Evolutionary conservation across 1,140 invertebrate species (phyloP).

Genomic region (Megalopta genalis): DNA sequence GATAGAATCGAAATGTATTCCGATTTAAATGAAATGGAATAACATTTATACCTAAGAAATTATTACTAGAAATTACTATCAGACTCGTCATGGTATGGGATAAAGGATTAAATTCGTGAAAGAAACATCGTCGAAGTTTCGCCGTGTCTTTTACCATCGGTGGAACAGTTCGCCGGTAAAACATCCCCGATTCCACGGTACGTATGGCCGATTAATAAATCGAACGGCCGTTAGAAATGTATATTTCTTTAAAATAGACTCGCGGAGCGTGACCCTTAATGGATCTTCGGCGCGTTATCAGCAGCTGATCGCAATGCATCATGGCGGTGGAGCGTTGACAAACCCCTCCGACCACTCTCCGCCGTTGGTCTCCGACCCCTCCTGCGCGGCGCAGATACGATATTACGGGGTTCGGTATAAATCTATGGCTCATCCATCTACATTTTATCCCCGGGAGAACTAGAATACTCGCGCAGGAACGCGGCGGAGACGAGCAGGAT

Average conservation of each 20-base stretch:
- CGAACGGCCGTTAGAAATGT: neutral
- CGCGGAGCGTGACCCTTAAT: conserved; percentile 70
- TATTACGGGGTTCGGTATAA: conserved; percentile 76
- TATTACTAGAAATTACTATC: too few species aligned
- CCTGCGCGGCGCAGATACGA: conserved; percentile 65
- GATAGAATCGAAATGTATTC: too few species aligned
- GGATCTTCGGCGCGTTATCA: conserved; percentile 73
- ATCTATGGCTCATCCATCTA: conserved; percentile 77
- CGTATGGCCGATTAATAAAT: neutral
- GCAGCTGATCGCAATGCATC: conserved; percentile 76
- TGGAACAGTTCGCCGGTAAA: neutral
- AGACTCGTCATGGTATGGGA: too few species aligned
- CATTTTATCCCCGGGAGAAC: conserved; percentile 73
- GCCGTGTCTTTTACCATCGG: too few species aligned
- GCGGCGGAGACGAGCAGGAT: conserved; percentile 16
- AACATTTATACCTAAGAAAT: too few species aligned
- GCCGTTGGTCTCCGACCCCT: conserved; percentile 57
- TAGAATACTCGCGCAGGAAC: conserved; percentile 47
- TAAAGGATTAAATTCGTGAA: too few species aligned
- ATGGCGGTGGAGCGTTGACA: conserved; percentile 71
- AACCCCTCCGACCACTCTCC: conserved; percentile 69
- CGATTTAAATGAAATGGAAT: too few species aligned
- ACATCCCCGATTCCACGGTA: neutral
- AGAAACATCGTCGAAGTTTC: too few species aligned
- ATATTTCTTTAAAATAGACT: conserved; percentile 25